These are phyloP conservation scores for Leucopsar rothschildi DNA, from an alignment of 2,113 vertebrate genomes.

Conservation along the genomic window DNA sequence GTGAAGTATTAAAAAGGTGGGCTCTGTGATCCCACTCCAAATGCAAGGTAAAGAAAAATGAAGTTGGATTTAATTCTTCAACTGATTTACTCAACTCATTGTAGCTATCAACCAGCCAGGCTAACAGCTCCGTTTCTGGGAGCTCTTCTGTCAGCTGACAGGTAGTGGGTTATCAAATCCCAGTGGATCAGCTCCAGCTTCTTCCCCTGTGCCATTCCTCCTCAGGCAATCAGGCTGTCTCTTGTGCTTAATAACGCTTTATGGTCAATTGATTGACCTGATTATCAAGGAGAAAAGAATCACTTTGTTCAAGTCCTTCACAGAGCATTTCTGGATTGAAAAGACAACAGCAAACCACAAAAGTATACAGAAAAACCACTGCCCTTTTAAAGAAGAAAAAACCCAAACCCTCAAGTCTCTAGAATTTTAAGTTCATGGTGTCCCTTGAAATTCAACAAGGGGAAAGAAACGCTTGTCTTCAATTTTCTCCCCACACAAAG, in stretches of 20 bases:
- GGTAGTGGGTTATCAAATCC: background rate
- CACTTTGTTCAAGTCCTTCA: background rate
- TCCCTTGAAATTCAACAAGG: background rate
- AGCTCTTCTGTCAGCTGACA: background rate
- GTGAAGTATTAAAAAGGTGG: background rate
- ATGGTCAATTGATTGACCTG: conserved; percentile 4
- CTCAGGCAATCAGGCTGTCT: background rate
- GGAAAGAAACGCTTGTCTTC: background rate
- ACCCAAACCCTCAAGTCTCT: accelerated
- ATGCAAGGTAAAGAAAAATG: background rate
- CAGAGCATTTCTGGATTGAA: background rate
- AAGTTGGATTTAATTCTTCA: background rate
- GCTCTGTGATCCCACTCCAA: background rate
- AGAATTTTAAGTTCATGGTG: background rate
- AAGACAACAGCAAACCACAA: background rate
- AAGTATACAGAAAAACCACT: background rate
- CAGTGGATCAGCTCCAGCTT: background rate
- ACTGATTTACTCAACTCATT: background rate
- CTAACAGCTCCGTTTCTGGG: background rate
- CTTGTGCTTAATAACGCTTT: background rate
- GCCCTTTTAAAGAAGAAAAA: background rate
- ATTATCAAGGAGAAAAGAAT: conserved; percentile 3
- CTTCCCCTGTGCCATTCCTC: background rate
- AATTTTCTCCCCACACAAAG: background rate
- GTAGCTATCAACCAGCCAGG: background rate